phyloP scores from a whole-genome alignment of 2,888 invertebrate genomes.

The Clitarchus hookeri region DNA sequence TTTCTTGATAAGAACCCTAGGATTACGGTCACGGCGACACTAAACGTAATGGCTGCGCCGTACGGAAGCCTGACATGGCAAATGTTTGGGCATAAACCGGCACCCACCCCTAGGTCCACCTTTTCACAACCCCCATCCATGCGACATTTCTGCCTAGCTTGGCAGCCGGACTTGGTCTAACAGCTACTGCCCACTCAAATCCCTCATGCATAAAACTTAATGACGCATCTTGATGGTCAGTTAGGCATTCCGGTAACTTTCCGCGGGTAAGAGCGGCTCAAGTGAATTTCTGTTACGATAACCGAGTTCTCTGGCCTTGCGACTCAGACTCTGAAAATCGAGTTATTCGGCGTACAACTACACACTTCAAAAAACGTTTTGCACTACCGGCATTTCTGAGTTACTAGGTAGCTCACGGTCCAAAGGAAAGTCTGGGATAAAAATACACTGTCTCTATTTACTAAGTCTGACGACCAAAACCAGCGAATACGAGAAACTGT shows the following conservation, averaged over 20 bases:
- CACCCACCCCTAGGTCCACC: neutral
- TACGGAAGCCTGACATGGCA: neutral
- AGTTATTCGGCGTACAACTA: no score
- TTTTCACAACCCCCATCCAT: neutral
- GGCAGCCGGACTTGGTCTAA: neutral
- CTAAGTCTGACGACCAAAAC: no score
- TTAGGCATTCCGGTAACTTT: neutral
- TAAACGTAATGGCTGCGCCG: neutral
- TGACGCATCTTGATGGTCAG: constrained; percentile 15
- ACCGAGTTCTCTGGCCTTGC: no score
- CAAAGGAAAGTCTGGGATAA: no score
- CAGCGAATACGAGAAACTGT: no score
- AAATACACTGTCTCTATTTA: no score
- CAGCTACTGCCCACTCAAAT: neutral
- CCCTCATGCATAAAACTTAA: constrained; percentile 21
- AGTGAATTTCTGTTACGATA: neutral
- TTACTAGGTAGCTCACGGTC: no score
- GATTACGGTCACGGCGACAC: neutral
- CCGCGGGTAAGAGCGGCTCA: neutral
- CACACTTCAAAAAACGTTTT: no score
- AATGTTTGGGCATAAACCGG: neutral
- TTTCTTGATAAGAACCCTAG: neutral
- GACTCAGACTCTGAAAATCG: no score
- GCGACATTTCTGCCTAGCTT: neutral
- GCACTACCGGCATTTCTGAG: no score